phyloP scores from a whole-genome alignment of 2,113 vertebrate genomes.

The Bubo scandiacus region DNA sequence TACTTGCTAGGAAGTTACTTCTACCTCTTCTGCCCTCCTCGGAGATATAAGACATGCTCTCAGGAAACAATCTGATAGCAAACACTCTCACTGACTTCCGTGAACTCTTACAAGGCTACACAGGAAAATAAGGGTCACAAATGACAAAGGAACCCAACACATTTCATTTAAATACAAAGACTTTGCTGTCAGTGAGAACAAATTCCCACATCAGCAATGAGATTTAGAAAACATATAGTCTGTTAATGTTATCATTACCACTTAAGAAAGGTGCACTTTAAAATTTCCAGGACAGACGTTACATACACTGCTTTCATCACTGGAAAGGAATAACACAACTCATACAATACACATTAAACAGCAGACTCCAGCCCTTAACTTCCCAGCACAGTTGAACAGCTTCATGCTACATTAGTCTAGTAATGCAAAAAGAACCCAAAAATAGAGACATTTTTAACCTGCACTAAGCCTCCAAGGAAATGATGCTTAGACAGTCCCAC shows the following conservation, averaged over 20 bases:
- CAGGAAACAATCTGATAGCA: slow-evolving; percentile 5
- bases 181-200: not conserved
- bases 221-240: not conserved
- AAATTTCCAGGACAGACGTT: not conserved
- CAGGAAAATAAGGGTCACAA: not conserved
- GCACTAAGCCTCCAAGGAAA: slow-evolving; percentile 24
- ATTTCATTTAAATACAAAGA: not conserved
- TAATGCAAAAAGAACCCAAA: slow-evolving; percentile 24
- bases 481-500: slow-evolving; percentile 34
- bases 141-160: not conserved
- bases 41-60: not conserved
- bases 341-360: not conserved
- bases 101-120: not conserved
- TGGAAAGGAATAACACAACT: not conserved
- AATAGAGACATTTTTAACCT: slow-evolving; percentile 49
- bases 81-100: not conserved
- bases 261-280: not conserved
- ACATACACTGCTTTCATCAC: not conserved
- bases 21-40: not conserved
- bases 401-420: slow-evolving; percentile 46
- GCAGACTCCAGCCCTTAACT: not conserved
- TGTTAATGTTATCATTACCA: not conserved
- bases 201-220: not conserved
- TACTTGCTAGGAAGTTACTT: not conserved
- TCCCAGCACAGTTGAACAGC: slow-evolving; percentile 10